A percentile compares a stretch with the other conserved stretches of the same genome.
These are phyloP conservation scores for Rotaria macrura DNA, from an alignment of 2,888 invertebrate genomes.

Conservation along the genomic window DNA sequence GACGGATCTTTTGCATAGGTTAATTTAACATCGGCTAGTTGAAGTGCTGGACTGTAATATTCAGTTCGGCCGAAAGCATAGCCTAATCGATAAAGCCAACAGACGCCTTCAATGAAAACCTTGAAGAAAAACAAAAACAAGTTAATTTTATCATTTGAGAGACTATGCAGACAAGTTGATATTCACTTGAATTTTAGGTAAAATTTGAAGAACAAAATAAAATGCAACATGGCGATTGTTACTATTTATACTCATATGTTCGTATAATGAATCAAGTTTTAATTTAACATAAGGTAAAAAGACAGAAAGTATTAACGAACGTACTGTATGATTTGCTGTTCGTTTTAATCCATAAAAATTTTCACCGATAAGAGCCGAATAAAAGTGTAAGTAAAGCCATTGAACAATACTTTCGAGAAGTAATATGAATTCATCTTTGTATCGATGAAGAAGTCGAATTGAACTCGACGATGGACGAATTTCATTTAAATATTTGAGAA, in stretches of 20 bases:
- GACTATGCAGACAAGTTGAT: neutral
- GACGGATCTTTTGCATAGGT: neutral
- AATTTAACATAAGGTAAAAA: neutral
- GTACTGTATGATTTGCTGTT: neutral
- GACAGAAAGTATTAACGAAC: neutral
- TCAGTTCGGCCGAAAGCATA: neutral
- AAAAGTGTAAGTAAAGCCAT: neutral
- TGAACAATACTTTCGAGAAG: neutral
- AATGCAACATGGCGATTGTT: neutral
- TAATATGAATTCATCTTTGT: constrained; percentile 8
- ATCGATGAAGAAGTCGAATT: neutral
- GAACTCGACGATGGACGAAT: neutral
- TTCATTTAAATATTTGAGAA: neutral
- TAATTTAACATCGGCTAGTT: constrained; percentile 13
- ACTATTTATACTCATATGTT: neutral
- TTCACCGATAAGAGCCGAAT: neutral
- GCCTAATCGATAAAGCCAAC: constrained; percentile 4
- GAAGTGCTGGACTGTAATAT: constrained; percentile 10
- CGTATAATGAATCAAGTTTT: neutral
- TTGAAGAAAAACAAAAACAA: neutral
- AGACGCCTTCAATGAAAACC: neutral
- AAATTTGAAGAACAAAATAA: neutral
- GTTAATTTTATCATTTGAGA: no score
- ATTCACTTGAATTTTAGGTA: neutral
- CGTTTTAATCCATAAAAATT: constrained; percentile 10